phyloP scores from a whole-genome alignment of 2,888 invertebrate species.

The Drosophila atripex region DNA sequence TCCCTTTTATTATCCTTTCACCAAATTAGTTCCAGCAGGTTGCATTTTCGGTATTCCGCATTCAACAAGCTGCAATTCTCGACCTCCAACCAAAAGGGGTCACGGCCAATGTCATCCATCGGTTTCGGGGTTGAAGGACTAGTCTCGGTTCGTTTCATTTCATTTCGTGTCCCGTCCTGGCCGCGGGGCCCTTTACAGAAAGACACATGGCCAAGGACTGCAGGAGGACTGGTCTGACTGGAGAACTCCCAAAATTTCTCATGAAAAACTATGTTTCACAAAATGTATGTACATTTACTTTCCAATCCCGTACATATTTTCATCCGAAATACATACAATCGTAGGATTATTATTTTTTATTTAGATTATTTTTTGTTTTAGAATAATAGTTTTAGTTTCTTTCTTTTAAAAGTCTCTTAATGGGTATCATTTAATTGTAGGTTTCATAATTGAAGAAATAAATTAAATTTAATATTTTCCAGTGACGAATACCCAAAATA shows the following conservation, averaged over 20 bases:
- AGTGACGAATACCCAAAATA: too few species aligned
- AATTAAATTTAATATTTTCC: too few species aligned
- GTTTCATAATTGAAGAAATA: too few species aligned
- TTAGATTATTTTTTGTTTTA: too few species aligned
- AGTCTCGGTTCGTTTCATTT: conserved; percentile 7
- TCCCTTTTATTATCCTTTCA: not conserved
- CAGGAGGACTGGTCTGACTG: not conserved
- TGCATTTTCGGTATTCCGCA: conserved; percentile 29
- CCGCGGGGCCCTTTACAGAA: not conserved
- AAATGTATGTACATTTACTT: too few species aligned
- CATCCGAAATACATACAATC: too few species aligned
- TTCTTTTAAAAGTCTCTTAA: too few species aligned
- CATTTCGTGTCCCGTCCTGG: conserved; percentile 4
- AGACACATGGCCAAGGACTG: not conserved
- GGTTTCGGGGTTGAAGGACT: conserved; percentile 18
- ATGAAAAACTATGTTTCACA: too few species aligned
- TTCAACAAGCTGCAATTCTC: conserved; percentile 66
- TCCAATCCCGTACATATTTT: too few species aligned
- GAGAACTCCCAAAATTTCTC: not conserved
- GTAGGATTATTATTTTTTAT: too few species aligned
- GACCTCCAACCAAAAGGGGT: conserved; percentile 52
- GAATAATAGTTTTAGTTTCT: too few species aligned
- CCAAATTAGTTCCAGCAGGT: conserved; percentile 4
- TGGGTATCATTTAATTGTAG: too few species aligned
- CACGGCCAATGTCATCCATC: conserved; percentile 61